Percentiles rank a stretch among this genome's conserved stretches.
phyloP scores from a whole-genome alignment of 2,113 vertebrate species.

The Tupaia chinensis region DNA sequence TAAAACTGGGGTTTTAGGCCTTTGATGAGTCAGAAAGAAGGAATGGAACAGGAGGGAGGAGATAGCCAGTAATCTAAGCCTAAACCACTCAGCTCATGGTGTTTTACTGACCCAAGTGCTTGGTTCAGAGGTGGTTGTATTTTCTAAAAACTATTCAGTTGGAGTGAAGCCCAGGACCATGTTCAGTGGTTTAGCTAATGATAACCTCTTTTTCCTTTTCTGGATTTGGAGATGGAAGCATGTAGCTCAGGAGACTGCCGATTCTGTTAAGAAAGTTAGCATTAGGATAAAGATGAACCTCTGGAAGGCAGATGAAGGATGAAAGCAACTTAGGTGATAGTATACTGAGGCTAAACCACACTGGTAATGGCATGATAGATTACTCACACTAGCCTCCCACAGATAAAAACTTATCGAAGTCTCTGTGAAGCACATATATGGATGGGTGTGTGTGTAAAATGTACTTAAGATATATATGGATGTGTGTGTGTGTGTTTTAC shows the following conservation, averaged over 20 bases:
- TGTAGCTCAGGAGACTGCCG: background rate
- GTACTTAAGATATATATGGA: background rate
- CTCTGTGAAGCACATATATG: background rate
- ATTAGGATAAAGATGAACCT: background rate
- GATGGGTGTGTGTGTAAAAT: background rate
- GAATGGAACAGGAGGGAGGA: background rate
- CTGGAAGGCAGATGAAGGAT: background rate
- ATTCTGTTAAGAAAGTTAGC: background rate
- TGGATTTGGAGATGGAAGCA: background rate
- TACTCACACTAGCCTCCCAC: background rate
- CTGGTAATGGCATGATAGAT: background rate
- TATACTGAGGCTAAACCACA: background rate
- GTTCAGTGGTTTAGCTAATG: background rate
- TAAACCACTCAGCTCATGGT: background rate
- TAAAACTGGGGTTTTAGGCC: background rate
- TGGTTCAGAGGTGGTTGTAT: background rate
- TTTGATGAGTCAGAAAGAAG: background rate
- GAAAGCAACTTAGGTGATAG: background rate
- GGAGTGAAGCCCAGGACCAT: background rate
- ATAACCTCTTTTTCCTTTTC: background rate
- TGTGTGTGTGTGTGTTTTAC: background rate
- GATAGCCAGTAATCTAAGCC: background rate
- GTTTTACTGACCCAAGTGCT: background rate
- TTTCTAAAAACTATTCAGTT: background rate
- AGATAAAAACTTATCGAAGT: background rate